These are phyloP conservation scores for Stomorhina lunata DNA, from an alignment of 2,888 invertebrate genomes.

Conservation along the genomic window DNA sequence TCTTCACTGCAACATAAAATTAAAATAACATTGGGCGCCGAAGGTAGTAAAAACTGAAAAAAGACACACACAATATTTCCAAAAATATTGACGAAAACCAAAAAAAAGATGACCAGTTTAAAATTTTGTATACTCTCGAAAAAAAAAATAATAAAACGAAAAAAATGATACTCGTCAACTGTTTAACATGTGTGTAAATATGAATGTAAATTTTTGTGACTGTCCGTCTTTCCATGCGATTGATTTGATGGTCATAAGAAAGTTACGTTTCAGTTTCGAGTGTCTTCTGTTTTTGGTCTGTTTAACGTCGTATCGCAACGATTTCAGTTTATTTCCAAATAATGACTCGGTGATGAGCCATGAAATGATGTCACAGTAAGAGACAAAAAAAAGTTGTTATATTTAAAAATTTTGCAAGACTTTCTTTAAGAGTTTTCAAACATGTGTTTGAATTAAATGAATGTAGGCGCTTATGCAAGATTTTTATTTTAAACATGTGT, in stretches of 20 bases:
- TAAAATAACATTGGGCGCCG: conserved; percentile 59
- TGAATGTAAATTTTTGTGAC: neutral
- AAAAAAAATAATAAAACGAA: too few relatives aligned
- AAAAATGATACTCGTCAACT: conserved; percentile 49
- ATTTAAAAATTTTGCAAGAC: conserved; percentile 40
- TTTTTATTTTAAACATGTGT: conserved; percentile 35
- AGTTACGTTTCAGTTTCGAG: conserved; percentile 47
- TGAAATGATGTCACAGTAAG: conserved; percentile 76
- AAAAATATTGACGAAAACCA: conserved; percentile 9
- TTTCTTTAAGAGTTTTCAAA: conserved; percentile 46
- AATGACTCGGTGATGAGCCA: conserved; percentile 73
- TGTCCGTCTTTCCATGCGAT: conserved; percentile 23
- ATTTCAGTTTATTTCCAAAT: conserved; percentile 15
- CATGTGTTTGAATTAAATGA: conserved; percentile 11
- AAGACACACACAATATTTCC: neutral
- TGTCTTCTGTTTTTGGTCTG: conserved; percentile 15
- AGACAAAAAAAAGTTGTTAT: conserved; percentile 59
- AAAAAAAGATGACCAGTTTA: conserved; percentile 58
- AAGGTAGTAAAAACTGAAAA: conserved; percentile 45
- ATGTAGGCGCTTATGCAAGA: conserved; percentile 65
- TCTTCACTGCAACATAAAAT: neutral
- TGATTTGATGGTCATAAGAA: conserved; percentile 54
- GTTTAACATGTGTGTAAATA: conserved; percentile 52
- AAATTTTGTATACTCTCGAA: conserved; percentile 22
- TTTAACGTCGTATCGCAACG: neutral